These are phyloP conservation scores for Synanthedon andrenaeformis DNA, from an alignment of 2,888 invertebrate species.

Conservation along the genomic window DNA sequence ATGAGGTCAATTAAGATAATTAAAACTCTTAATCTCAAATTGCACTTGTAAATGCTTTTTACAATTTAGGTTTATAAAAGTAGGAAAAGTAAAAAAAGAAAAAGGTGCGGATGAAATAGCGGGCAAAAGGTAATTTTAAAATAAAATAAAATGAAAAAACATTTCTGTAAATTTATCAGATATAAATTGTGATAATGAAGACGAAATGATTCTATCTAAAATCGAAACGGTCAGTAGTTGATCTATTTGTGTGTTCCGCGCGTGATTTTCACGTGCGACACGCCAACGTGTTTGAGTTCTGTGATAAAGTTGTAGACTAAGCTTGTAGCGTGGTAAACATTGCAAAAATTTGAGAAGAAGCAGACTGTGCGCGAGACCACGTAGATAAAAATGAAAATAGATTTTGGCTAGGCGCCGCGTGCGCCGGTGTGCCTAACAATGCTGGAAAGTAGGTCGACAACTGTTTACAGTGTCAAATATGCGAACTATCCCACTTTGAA, in stretches of 20 bases:
- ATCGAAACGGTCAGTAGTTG: too few relatives aligned
- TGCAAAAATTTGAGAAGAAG: constrained; percentile 45
- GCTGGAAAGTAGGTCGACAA: constrained; percentile 59
- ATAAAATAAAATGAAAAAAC: too few relatives aligned
- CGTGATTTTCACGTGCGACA: constrained; percentile 4
- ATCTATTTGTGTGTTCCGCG: not conserved
- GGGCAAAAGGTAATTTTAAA: too few relatives aligned
- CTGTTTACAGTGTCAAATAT: constrained; percentile 59
- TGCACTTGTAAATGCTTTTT: too few relatives aligned
- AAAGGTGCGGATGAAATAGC: too few relatives aligned
- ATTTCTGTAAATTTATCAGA: too few relatives aligned
- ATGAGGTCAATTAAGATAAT: too few relatives aligned
- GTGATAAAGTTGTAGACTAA: not conserved
- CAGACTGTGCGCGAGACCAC: constrained; percentile 40
- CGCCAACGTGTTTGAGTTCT: not conserved
- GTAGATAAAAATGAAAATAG: constrained; percentile 63
- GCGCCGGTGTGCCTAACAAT: constrained; percentile 45
- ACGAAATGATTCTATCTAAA: too few relatives aligned
- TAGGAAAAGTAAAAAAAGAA: too few relatives aligned
- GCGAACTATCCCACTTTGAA: constrained; percentile 21
- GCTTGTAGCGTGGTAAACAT: constrained; percentile 27
- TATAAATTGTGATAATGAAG: too few relatives aligned
- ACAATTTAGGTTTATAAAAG: too few relatives aligned
- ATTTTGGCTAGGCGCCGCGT: constrained; percentile 59
- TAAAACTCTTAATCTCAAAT: too few relatives aligned